Evolutionary conservation across 2,888 invertebrate species (phyloP), one percentile per base, ranked within the genome.

Genomic region (Heliconius aoede): DNA sequence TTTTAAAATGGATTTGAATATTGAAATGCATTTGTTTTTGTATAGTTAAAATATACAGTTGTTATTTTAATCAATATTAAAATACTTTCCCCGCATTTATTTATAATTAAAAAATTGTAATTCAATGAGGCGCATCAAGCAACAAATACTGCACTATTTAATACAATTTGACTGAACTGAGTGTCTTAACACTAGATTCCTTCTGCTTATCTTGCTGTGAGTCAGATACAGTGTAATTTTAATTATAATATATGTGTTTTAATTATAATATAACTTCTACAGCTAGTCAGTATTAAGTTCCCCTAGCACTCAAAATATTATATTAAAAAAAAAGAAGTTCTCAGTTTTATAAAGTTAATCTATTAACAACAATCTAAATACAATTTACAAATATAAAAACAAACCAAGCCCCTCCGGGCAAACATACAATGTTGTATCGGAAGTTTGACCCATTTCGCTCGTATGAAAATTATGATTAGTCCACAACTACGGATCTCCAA

Each of bases 401-500:
- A 60, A 26, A 60, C 26, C 2, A 62, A 62, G 4, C 3, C 18
- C 18, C 30, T 62, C 21, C 30, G 30, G 28, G n/a, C n/a, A 64
- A n/a, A 64, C 36, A n/a, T n/a, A 36, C n/a, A 36, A 13, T n/a
- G 7, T 24, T 32, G 36, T 64, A 36, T 36, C 11, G 32, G 32
- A 64, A 36, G 32, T 64, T 9, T 21, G 61, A 62, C 61, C 30
- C 30, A n/a, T 24, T 64, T 64, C 36, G 13, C 24, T 36, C 21
- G 64, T 64, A 64, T 36, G 64, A 64, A 36, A 64, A 64, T 64
- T 32, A 64, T 36, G 64, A 64, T 64, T 64, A 64, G 64, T 64
- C n/a, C n/a, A n/a, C n/a, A 36, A n/a, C 32, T 36, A n/a, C 32
- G 64, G 64, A 64, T 24, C 64, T 64, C 64, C 64, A 32, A 32